Evolutionary conservation across 1,140 invertebrate genomes (phyloP).

Genomic region (Pogonognathellus flavescens): DNA sequence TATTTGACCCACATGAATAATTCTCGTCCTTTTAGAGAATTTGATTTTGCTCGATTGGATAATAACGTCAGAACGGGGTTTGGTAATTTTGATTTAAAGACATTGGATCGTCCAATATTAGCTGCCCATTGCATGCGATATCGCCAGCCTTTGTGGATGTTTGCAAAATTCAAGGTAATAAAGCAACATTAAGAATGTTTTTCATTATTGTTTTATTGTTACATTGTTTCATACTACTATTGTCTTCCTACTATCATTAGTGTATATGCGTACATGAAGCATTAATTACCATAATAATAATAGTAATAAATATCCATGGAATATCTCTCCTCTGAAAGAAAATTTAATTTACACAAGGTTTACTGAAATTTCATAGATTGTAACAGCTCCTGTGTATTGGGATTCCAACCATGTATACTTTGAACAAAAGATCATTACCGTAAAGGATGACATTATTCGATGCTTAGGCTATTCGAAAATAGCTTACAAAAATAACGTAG

Average conservation of each 20-base stretch:
- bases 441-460: constrained; percentile 81
- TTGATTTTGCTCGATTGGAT: constrained; percentile 86
- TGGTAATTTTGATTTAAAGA: not conserved
- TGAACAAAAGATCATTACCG: constrained; percentile 84
- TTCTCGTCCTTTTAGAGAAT: constrained; percentile 82
- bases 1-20: constrained; percentile 83
- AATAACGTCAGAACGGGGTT: constrained; percentile 40
- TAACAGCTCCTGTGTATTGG: constrained; percentile 76
- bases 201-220: not conserved
- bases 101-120: not conserved
- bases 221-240: not conserved
- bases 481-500: constrained; percentile 77
- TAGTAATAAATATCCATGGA: no score
- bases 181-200: constrained; percentile 68
- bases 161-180: constrained; percentile 80
- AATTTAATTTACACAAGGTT: not conserved
- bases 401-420: constrained; percentile 82
- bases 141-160: constrained; percentile 80
- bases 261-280: no score
- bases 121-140: constrained; percentile 75
- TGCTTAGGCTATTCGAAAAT: constrained; percentile 82
- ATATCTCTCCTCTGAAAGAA: not conserved
- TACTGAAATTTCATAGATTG: not conserved
- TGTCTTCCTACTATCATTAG: not conserved
- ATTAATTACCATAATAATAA: not conserved